Percentiles rank a stretch among this genome's conserved stretches.
Conservation (phyloP, 2,888 invertebrate genomes). For the Charanyca ferruginea region DNA sequence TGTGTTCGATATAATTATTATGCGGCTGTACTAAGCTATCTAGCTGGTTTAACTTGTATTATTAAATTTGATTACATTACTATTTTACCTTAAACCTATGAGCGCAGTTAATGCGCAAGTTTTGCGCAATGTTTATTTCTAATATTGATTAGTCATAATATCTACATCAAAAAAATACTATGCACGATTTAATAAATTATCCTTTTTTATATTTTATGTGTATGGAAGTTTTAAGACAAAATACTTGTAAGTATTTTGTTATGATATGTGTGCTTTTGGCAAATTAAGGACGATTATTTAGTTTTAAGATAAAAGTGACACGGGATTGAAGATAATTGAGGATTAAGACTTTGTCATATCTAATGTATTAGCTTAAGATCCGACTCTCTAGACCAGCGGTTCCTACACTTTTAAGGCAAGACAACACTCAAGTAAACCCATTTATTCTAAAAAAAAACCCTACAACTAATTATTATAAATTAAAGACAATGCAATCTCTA, state of each 20-base stretch:
- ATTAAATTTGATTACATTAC: constrained; percentile 26
- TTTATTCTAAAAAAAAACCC: too few relatives aligned
- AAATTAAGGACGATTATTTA: constrained; percentile 44
- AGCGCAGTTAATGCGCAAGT: constrained; percentile 12
- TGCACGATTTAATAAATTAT: constrained; percentile 36
- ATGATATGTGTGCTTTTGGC: constrained; percentile 61
- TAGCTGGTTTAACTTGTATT: constrained; percentile 32
- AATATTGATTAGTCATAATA: not conserved
- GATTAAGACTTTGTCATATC: not conserved
- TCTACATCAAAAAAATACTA: constrained; percentile 43
- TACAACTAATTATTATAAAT: too few relatives aligned
- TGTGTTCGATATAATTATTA: constrained; percentile 18
- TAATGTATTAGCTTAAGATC: not conserved
- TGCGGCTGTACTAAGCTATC: constrained; percentile 45
- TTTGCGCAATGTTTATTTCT: constrained; percentile 2
- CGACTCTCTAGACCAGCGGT: too few relatives aligned
- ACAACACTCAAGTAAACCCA: too few relatives aligned
- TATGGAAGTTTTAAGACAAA: constrained; percentile 33
- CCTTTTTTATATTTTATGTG: constrained; percentile 14
- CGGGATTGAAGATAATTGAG: not conserved
- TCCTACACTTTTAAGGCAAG: too few relatives aligned
- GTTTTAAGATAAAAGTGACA: constrained; percentile 47
- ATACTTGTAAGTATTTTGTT: constrained; percentile 42
- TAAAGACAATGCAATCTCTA: too few relatives aligned
- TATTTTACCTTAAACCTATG: constrained; percentile 23